phyloP scores from a whole-genome alignment of 2,888 invertebrate genomes.

The Pachliopta kotzebuea region DNA sequence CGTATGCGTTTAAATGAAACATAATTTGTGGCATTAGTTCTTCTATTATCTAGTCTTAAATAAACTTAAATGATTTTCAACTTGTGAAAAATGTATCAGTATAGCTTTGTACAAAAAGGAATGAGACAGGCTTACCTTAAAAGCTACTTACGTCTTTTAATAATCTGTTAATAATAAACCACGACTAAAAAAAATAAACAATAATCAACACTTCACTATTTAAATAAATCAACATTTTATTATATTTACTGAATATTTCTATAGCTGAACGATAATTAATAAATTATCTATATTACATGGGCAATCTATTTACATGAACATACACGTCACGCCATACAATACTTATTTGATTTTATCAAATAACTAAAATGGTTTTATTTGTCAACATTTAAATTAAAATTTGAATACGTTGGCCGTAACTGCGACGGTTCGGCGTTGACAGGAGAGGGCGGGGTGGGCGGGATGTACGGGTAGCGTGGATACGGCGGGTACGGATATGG shows the following conservation, averaged over 20 bases:
- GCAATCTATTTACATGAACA: constrained; percentile 30
- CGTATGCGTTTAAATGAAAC: not conserved
- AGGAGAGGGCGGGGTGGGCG: constrained; percentile 72
- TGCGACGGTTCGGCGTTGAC: constrained; percentile 62
- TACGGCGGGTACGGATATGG: constrained; percentile 81
- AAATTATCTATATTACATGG: constrained; percentile 39
- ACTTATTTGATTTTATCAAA: constrained; percentile 26
- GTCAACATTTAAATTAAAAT: constrained; percentile 71
- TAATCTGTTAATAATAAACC: constrained; percentile 8
- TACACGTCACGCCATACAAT: constrained; percentile 32
- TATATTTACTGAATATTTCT: constrained; percentile 31
- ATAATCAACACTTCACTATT: constrained; percentile 1
- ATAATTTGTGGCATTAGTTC: not conserved
- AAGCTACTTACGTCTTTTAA: constrained; percentile 22
- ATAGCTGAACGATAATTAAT: constrained; percentile 39
- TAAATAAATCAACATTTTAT: constrained; percentile 25
- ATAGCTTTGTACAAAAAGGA: constrained; percentile 22
- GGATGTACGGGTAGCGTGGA: constrained; percentile 78
- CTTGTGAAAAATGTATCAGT: not conserved
- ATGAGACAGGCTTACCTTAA: constrained; percentile 22
- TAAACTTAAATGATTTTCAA: not conserved
- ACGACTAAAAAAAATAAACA: not conserved
- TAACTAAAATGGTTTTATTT: constrained; percentile 51
- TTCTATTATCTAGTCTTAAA: not conserved
- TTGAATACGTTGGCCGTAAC: constrained; percentile 73